Conservation (phyloP, 2,888 invertebrate genomes). For the Chymomyza fuscimana region DNA sequence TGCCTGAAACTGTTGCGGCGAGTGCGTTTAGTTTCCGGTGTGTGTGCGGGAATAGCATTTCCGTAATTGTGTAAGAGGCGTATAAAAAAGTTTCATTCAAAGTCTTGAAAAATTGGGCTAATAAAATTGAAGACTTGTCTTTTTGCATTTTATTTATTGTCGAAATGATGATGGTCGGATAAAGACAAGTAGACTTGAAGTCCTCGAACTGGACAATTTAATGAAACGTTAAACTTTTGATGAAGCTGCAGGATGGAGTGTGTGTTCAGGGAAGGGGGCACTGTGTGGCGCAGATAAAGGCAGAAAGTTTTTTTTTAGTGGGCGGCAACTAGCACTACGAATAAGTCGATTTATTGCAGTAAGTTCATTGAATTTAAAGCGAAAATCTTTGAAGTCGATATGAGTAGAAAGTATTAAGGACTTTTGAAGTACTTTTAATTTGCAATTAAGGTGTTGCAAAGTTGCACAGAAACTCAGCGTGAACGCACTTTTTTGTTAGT, state of each 20-base stretch:
- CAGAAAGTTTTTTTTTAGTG: not conserved
- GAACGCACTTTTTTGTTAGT: no score
- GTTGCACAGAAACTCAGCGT: no score
- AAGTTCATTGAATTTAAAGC: no score
- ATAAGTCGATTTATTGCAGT: no score
- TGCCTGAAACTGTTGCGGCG: constrained; percentile 19
- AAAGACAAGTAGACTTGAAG: not conserved
- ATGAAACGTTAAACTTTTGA: constrained; percentile 1
- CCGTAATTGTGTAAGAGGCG: not conserved
- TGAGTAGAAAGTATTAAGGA: no score
- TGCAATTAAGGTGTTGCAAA: no score
- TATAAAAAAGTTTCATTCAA: constrained; percentile 17
- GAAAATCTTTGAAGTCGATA: no score
- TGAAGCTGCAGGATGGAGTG: not conserved
- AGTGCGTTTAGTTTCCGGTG: constrained; percentile 7
- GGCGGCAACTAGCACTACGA: no score
- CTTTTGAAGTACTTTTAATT: no score
- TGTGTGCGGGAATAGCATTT: constrained; percentile 20
- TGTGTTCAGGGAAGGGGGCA: not conserved
- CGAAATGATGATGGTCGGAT: not conserved
- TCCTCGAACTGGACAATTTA: not conserved
- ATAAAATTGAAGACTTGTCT: constrained; percentile 47
- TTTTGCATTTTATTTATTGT: constrained; percentile 28
- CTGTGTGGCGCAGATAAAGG: not conserved
- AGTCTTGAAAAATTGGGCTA: constrained; percentile 53